A percentile compares a stretch with the other conserved stretches of the same genome.
Conservation (phyloP, 2,888 invertebrate species). For the Acleris emargana region DNA sequence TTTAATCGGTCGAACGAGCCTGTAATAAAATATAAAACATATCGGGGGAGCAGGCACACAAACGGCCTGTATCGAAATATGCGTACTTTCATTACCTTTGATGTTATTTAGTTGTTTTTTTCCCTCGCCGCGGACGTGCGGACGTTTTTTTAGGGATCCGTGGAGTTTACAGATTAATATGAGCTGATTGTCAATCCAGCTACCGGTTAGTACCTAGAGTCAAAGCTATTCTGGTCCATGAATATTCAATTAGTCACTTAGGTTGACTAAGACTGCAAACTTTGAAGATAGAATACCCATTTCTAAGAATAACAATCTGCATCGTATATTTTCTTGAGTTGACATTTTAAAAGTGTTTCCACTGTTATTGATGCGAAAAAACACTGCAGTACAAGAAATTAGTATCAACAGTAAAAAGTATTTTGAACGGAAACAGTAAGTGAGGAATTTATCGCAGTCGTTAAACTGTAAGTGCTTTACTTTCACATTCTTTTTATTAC, state of each 20-base stretch:
- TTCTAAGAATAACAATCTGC: slow-evolving; percentile 5
- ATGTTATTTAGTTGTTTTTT: slow-evolving; percentile 17
- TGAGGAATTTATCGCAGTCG: slow-evolving; percentile 28
- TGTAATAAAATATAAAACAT: slow-evolving; percentile 18
- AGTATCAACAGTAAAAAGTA: slow-evolving; percentile 10
- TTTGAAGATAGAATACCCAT: slow-evolving; percentile 8
- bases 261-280: slow-evolving; percentile 2
- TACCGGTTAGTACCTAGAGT: slow-evolving; percentile 13
- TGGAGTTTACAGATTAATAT: slow-evolving; percentile 12
- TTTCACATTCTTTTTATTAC: slow-evolving; percentile 25
- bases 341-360: neutral
- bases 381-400: neutral
- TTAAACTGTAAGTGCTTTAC: slow-evolving; percentile 30
- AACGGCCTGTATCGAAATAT: slow-evolving; percentile 24
- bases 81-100: slow-evolving; percentile 8
- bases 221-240: slow-evolving; percentile 20
- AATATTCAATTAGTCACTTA: slow-evolving; percentile 29
- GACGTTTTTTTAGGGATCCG: slow-evolving; percentile 10
- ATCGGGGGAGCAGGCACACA: slow-evolving; percentile 10
- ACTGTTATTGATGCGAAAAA: neutral
- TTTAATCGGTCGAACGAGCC: slow-evolving; percentile 24
- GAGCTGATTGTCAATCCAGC: slow-evolving; percentile 18
- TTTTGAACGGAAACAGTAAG: slow-evolving; percentile 15
- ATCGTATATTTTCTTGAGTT: neutral
- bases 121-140: slow-evolving; percentile 1